phyloP scores from a whole-genome alignment of 2,113 vertebrate species.

The Cervus canadensis region DNA sequence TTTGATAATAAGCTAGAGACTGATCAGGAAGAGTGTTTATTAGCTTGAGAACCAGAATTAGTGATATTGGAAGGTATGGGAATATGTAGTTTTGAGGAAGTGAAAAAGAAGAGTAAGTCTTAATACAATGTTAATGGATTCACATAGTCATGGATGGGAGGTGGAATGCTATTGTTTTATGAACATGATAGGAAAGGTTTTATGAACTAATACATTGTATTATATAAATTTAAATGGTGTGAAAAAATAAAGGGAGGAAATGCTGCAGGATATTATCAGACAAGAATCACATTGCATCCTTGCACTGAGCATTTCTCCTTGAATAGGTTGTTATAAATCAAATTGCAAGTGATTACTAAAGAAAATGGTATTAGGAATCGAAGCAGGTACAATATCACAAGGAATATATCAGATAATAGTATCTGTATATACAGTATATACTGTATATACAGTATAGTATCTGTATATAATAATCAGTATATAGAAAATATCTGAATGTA shows the following conservation, averaged over 20 bases:
- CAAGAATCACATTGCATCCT: background rate
- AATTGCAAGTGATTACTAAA: background rate
- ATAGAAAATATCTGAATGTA: background rate
- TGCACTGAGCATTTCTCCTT: background rate
- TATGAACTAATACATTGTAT: background rate
- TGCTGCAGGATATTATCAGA: background rate
- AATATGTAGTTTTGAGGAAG: background rate
- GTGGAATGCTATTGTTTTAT: background rate
- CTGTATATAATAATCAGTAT: background rate
- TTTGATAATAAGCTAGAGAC: background rate
- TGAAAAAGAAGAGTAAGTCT: background rate
- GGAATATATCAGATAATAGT: background rate
- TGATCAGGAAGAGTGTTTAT: background rate
- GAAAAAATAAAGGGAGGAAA: background rate
- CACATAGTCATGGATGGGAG: background rate
- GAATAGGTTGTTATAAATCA: background rate
- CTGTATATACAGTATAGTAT: too few species aligned
- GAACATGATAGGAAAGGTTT: background rate
- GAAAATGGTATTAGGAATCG: background rate
- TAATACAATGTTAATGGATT: background rate
- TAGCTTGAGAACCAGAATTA: background rate
- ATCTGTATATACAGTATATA: background rate
- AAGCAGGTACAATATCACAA: background rate
- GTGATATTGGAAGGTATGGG: background rate
- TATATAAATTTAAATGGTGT: conserved; percentile 18